Conservation (phyloP, 2,113 vertebrate species). For the Vidua macroura region DNA sequence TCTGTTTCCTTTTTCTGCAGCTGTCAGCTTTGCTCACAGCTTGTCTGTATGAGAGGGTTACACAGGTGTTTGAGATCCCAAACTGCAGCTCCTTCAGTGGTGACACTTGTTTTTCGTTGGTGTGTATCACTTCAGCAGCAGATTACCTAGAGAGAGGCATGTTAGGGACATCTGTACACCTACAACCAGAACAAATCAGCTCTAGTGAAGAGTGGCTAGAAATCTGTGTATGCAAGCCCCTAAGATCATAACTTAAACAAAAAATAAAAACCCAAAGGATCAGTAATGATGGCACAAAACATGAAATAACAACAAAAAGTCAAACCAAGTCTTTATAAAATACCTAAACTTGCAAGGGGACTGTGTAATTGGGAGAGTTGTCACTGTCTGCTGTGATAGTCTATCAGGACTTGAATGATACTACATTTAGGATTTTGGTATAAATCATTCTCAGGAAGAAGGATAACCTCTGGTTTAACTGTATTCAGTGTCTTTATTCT, state of each 20-base stretch:
- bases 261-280: neutral
- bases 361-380: neutral
- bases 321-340: neutral
- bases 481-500: neutral
- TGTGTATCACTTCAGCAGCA: neutral
- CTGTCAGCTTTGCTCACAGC: neutral
- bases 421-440: neutral
- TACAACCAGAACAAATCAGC: neutral
- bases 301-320: neutral
- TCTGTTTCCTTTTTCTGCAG: neutral
- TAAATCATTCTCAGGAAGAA: neutral
- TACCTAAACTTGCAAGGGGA: neutral
- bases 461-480: neutral
- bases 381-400: neutral
- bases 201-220: neutral
- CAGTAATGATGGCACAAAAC: neutral
- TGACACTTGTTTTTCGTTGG: neutral
- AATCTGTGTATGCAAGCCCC: neutral
- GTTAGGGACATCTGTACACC: neutral
- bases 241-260: neutral
- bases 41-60: no score
- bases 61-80: neutral
- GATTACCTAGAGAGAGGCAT: neutral
- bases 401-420: neutral
- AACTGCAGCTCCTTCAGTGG: neutral